These are phyloP conservation scores for Ganaspis sp. DNA, from an alignment of 1,140 invertebrate genomes.

Conservation along the genomic window DNA sequence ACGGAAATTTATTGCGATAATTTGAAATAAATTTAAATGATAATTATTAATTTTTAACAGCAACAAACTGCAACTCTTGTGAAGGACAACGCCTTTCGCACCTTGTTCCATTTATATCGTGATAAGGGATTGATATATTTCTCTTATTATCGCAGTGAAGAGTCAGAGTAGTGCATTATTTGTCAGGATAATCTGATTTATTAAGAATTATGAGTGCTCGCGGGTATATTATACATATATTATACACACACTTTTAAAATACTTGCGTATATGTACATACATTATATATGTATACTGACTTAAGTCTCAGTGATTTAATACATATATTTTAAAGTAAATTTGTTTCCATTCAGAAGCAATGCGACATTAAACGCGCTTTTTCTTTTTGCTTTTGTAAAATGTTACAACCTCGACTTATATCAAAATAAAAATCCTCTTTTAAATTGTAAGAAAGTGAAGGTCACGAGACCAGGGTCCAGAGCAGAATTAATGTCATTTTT, in stretches of 20 bases:
- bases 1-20: neutral
- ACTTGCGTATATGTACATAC: too few relatives aligned
- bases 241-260: too few relatives aligned
- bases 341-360: neutral
- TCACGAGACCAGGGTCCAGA: neutral
- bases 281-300: neutral
- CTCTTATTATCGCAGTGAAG: conserved; percentile 1
- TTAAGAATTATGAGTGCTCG: conserved; percentile 15
- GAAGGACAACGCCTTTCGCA: neutral
- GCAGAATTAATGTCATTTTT: too few relatives aligned
- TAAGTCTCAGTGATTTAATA: neutral
- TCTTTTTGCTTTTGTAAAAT: neutral
- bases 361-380: neutral
- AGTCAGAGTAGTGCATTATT: neutral
- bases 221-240: neutral
- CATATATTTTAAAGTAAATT: neutral
- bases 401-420: neutral
- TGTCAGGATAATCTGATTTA: conserved; percentile 15
- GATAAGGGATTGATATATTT: conserved; percentile 8
- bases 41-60: neutral
- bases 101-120: conserved; percentile 8
- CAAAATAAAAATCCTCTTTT: neutral
- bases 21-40: neutral
- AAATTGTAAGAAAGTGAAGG: neutral
- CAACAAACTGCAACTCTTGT: neutral